Base-by-base conservation (phyloP, 30 jellyfish, hydroid and myxozoan species). In the Chrysaora quinquecirrha region DNA sequence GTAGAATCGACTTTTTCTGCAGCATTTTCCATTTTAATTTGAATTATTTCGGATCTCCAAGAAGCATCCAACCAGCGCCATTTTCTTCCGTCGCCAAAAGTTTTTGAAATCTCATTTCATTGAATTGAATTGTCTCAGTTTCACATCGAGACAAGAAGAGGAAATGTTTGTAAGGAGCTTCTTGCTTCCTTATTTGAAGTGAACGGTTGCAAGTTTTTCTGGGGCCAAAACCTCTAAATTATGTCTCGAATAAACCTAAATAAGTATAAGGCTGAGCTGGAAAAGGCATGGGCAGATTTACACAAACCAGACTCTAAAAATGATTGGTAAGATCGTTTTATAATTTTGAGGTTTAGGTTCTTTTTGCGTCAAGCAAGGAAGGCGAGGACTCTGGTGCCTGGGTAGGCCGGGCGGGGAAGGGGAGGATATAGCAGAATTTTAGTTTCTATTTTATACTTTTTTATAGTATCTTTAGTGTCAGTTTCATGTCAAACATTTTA, bases 271-370 rank as follows among this genome's bases (percentile, higher is more conserved):
- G 92, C 84, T 14, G 97, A 70, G 1, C 48, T 90, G 46, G 75
- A 70, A 14, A 48, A 61, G 29, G 96, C 97, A 24, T 90, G 95
- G 93, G 85, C 82, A 52, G 97, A 83, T 67, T 82, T 90, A 20
- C 68, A 78, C 7, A 62, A 78, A 35, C 97, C 97, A 21, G 64
- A 80, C n/a, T 73, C 96, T 1, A 74, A 84, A 47, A 75, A 78
- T 38, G 89, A 90, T 79, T 90, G 97, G 97, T 90, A 75, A 9
- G 93, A 70, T 7, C n/a, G n/a, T n/a, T n/a, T n/a, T n/a, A n/a
- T n/a, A n/a, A n/a, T n/a, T n/a, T n/a, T n/a, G n/a, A n/a, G n/a
- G n/a, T n/a, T n/a, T n/a, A n/a, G n/a, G n/a, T n/a, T n/a, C n/a
- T n/a, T n/a, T n/a, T n/a, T n/a, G n/a, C n/a, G n/a, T n/a, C n/a